Conservation (phyloP, 2,888 invertebrate genomes). For the Philereme transversata region DNA sequence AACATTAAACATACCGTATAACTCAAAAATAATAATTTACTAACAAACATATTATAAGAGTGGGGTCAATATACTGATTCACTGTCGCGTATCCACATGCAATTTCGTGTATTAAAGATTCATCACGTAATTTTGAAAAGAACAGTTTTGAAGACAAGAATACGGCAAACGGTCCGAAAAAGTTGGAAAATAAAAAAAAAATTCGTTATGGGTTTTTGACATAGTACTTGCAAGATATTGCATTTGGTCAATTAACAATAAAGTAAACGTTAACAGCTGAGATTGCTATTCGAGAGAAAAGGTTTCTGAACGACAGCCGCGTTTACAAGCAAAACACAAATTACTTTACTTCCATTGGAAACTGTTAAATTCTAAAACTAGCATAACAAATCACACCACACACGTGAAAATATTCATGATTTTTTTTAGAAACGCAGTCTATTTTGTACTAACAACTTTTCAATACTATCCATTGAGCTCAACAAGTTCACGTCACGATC, state of each 20-base stretch:
- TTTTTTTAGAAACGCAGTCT: conserved; percentile 26
- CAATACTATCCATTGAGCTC: conserved; percentile 11
- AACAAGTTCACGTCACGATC: conserved; percentile 12
- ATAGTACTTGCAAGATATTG: conserved; percentile 32
- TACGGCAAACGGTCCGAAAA: background rate
- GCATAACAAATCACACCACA: conserved; percentile 54
- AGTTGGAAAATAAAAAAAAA: background rate
- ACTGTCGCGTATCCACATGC: conserved; percentile 22
- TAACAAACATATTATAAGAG: conserved; percentile 66
- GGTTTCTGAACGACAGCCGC: conserved; percentile 5
- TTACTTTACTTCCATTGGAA: conserved; percentile 64
- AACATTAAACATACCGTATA: conserved; percentile 80
- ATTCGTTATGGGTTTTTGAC: conserved; percentile 18
- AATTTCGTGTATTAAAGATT: conserved; percentile 18
- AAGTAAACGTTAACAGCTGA: conserved; percentile 8
- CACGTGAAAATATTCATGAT: conserved; percentile 21
- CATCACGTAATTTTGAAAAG: conserved; percentile 14
- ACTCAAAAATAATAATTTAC: conserved; percentile 84
- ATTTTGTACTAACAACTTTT: conserved; percentile 31
- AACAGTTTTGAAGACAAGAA: background rate
- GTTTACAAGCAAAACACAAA: conserved; percentile 36
- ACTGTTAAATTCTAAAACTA: conserved; percentile 61
- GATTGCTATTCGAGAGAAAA: conserved; percentile 6
- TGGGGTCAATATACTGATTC: conserved; percentile 33
- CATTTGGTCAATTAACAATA: conserved; percentile 35